A percentile compares a stretch with the other conserved stretches of the same genome.
Conservation (phyloP, 2,113 vertebrate species). For the Aythya baeri region DNA sequence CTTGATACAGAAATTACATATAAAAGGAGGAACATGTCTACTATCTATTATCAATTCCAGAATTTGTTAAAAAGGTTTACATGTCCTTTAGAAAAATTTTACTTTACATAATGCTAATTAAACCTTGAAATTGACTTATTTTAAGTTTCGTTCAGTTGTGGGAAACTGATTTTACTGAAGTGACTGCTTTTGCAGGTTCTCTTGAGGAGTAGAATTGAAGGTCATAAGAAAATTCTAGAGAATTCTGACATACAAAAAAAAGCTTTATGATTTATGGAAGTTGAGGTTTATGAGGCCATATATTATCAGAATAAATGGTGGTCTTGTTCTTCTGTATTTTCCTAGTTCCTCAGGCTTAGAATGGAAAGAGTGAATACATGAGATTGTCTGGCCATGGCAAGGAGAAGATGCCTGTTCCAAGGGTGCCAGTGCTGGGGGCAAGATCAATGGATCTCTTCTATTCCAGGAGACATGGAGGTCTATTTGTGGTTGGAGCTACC, state of each 20-base stretch:
- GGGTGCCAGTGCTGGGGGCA: slow-evolving; percentile 65
- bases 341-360: slow-evolving; percentile 67
- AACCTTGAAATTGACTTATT: background rate
- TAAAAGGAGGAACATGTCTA: background rate
- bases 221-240: background rate
- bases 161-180: background rate
- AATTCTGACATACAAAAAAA: background rate
- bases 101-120: background rate
- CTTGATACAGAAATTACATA: background rate
- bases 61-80: background rate
- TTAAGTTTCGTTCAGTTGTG: background rate
- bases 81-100: background rate
- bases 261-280: background rate
- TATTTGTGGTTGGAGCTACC: slow-evolving; percentile 57
- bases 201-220: background rate
- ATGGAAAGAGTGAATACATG: slow-evolving; percentile 61
- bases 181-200: background rate
- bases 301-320: slow-evolving; percentile 60
- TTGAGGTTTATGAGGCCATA: slow-evolving; percentile 40
- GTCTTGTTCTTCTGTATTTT: slow-evolving; percentile 70
- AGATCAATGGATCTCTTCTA: slow-evolving; percentile 67
- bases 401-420: slow-evolving; percentile 53
- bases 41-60: background rate
- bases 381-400: slow-evolving; percentile 59
- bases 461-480: slow-evolving; percentile 58